Evolutionary conservation across 2,113 vertebrate species (phyloP), one percentile per base, ranked within the genome.

Genomic region (Gopherus evgoodei): DNA sequence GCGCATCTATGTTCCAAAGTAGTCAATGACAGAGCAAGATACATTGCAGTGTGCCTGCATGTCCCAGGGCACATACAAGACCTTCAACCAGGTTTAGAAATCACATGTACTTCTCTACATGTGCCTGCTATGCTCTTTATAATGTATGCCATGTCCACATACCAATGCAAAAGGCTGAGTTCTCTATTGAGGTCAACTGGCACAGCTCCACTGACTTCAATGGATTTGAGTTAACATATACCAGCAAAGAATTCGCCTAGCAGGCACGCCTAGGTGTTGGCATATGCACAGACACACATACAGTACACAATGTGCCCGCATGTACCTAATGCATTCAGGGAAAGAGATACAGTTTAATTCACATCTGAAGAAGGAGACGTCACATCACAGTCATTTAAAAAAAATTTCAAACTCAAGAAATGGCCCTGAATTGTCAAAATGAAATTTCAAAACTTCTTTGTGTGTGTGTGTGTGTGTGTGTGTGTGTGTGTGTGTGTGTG

Each of bases 1-100:
- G 8, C 38, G 27, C 6, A n/a, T 4, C 25, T 72, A 38, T 29
- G 1, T 11, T 53, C 16, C 0, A 8, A 5, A 86, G 50, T 35
- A 81, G 49, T 12, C 56, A 78, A 13, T 29, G 42, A 1, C 2
- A 81, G 42, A 76, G 35, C 29, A 8, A 38, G 59, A 79, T 85
- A 59, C 0, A 0, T 1, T 42, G 57, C 49, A 0, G 1, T 65
- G 75, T 82, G 93, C 79, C 84, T 69, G 89, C 47, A 5, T 0
- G 11, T 59, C 44, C 72, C 1, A 2, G 56, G 75, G 38, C 75
- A 89, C 35, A 53, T 75, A 6, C 1, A 1, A 72, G 38, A 93
- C 17, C 69, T 25, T 52, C 79, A 31, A 78, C 62, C 10, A 59
- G 31, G 86, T 5, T 78, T 6, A 52, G 16, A 83, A 87, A 11